Evolutionary conservation across 2,797 vertebrate genomes (phyloP).

Genomic region (Meda fulgida): DNA sequence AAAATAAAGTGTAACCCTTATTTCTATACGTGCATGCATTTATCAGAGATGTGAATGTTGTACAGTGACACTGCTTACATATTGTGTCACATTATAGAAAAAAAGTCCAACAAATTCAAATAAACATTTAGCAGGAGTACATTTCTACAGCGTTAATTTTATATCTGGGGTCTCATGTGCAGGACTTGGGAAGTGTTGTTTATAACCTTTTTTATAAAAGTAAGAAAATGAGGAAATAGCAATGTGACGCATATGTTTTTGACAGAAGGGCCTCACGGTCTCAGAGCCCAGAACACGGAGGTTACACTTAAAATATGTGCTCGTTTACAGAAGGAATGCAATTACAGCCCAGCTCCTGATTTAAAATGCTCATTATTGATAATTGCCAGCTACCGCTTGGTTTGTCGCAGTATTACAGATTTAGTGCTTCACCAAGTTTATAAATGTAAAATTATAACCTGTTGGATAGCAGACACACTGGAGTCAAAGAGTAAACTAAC

Average conservation of each 20-base stretch:
- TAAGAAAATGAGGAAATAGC: not conserved
- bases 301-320: not conserved
- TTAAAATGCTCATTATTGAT: conserved; percentile 26
- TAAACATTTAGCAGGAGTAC: not conserved
- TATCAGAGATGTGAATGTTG: not conserved
- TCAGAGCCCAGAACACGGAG: not conserved
- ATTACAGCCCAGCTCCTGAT: conserved; percentile 14
- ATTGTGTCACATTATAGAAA: not conserved
- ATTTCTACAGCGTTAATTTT: not conserved
- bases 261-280: not conserved
- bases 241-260: not conserved
- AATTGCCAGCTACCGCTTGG: conserved; percentile 23
- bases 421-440: conserved; percentile 12
- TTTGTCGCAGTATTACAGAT: conserved; percentile 14
- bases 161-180: not conserved
- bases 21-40: not conserved
- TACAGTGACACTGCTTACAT: not conserved
- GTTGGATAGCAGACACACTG: not conserved
- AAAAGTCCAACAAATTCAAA: not conserved
- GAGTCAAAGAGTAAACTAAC: not conserved
- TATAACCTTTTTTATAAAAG: not conserved
- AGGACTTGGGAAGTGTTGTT: not conserved
- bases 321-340: not conserved
- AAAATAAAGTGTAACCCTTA: too few relatives aligned
- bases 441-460: conserved; percentile 20